Base-by-base conservation (phyloP, 2,888 invertebrate species). In the Spatulosminthurus flaviceps region DNA sequence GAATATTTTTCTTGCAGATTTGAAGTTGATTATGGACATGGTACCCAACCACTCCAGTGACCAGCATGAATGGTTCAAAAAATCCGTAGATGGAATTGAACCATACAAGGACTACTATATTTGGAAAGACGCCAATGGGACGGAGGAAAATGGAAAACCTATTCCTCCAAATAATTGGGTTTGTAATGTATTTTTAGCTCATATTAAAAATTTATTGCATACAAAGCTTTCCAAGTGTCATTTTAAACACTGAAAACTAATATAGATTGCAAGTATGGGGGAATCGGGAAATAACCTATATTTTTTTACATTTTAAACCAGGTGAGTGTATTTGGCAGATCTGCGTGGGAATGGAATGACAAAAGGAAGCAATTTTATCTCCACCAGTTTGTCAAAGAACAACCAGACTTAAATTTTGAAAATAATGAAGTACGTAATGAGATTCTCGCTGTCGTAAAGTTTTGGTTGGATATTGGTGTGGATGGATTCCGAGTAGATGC, bases 341-440 rank as follows among this genome's bases (percentile, higher is more conserved):
- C 92, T 7, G 93, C 93, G 0, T 95, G 95, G 95, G 89, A 90
- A 19, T 95, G 92, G 89, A 89, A 90, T 82, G 88, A 90, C 0
- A 87, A 87, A 22, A 90, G 94, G 21, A 88, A 91, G 81, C 92
- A 93, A 87, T 95, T 90, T 88, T 95, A 95, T 87, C 90, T 95
- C 75, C 94, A 95, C 81, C 94, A 94, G 86, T 93, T 92, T 86
- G 90, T 90, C 0, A 87, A 87, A 0, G 89, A 90, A 21, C 91
- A 92, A 86, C 93, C 96, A 0, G 95, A 96, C 87, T 90, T 97
- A 4, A 95, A 96, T 89, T 94, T 93, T 90, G 89, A 91, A 79
- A 93, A 94, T 86, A 88, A 90, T 0, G 87, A 87, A 0, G 93
- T 95, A 0, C 89, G 92, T 1, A 86, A 89, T 0, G 91, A 91